Conservation (phyloP, 2,888 invertebrate genomes). For the Bhutanitis thaidina region DNA sequence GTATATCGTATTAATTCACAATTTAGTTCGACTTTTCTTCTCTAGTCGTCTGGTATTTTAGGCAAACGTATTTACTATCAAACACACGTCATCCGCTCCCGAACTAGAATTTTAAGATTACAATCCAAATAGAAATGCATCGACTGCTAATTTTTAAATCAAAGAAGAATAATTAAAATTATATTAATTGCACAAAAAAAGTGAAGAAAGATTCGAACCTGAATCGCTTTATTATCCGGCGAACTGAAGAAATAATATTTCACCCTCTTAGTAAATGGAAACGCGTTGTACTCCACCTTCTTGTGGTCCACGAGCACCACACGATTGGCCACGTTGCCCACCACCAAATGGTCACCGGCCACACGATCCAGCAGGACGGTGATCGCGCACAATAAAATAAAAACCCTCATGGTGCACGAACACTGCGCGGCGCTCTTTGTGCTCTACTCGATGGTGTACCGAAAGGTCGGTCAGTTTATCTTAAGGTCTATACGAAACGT, state of each 20-base stretch:
- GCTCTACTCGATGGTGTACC: not conserved
- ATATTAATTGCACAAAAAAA: too few relatives aligned
- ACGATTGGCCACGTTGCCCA: conserved; percentile 40
- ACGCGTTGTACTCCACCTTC: conserved; percentile 48
- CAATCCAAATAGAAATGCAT: too few relatives aligned
- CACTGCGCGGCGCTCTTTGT: not conserved
- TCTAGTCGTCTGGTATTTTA: too few relatives aligned
- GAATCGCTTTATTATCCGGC: conserved; percentile 30
- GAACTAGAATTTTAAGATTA: too few relatives aligned
- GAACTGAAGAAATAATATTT: conserved; percentile 48
- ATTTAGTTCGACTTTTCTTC: too few relatives aligned
- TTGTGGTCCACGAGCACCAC: conserved; percentile 37
- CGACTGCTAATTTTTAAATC: too few relatives aligned
- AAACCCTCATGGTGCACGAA: conserved; percentile 22
- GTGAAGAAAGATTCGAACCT: too few relatives aligned
- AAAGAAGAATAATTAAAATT: too few relatives aligned
- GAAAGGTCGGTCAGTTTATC: conserved; percentile 19
- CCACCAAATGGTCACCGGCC: conserved; percentile 33
- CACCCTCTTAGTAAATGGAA: conserved; percentile 56
- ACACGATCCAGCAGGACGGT: conserved; percentile 18
- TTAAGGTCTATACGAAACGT: not conserved
- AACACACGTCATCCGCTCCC: too few relatives aligned
- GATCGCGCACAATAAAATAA: conserved; percentile 13
- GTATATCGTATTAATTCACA: too few relatives aligned
- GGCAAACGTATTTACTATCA: too few relatives aligned